Conservation (phyloP, 2,888 invertebrate species). For the Callinectes sapidus region DNA sequence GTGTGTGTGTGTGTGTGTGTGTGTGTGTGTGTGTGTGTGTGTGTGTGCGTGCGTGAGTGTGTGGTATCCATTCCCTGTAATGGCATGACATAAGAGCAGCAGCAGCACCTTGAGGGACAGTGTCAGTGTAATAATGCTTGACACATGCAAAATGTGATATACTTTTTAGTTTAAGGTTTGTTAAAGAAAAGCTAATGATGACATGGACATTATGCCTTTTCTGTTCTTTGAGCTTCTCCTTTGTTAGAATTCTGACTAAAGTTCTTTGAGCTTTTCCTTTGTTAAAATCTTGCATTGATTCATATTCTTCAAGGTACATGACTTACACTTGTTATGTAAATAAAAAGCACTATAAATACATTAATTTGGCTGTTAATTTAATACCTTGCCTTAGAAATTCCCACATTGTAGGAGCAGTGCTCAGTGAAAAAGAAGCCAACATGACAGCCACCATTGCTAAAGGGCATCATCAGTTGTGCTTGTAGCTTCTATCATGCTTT, state of each 20-base stretch:
- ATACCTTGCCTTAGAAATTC: neutral
- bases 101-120: constrained; percentile 9
- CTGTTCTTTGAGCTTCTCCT: neutral
- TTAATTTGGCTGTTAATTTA: neutral
- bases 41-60: neutral
- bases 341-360: constrained; percentile 29
- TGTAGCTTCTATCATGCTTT: too few species aligned
- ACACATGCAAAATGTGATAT: constrained; percentile 4
- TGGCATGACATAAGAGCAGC: neutral
- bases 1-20: neutral
- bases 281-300: neutral
- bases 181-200: neutral
- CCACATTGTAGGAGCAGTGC: neutral
- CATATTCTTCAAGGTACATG: constrained; percentile 16
- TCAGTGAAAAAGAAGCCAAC: neutral
- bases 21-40: too few species aligned
- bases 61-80: neutral
- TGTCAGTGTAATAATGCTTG: neutral
- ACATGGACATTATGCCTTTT: neutral
- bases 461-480: too few species aligned
- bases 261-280: neutral
- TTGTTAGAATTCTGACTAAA: neutral
- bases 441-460: neutral
- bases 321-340: constrained; percentile 35
- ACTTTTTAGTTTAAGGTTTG: neutral